Evolutionary conservation across 2,113 vertebrate species (phyloP).

Genomic region (Gorsachius goisagi): DNA sequence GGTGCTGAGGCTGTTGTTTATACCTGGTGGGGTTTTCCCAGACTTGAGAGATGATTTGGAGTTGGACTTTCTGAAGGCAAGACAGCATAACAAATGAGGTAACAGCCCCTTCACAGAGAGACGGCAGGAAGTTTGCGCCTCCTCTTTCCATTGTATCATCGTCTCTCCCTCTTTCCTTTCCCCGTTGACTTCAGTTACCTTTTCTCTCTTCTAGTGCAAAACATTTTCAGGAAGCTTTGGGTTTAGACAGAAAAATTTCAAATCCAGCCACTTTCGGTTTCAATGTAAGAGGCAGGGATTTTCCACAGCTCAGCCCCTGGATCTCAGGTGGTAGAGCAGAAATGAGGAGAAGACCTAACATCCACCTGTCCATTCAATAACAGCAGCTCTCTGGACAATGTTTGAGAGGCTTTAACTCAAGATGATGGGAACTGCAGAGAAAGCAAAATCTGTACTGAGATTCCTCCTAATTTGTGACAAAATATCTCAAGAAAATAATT

Average conservation of each 20-base stretch:
- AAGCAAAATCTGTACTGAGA: background rate
- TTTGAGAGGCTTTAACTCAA: background rate
- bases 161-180: background rate
- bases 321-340: background rate
- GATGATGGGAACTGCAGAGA: background rate
- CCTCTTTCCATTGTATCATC: slow-evolving; percentile 63
- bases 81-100: slow-evolving; percentile 5
- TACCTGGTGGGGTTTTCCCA: slow-evolving; percentile 30
- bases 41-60: slow-evolving; percentile 23
- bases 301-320: background rate
- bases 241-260: background rate
- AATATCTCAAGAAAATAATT: background rate
- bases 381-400: rapidly evolving
- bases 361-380: background rate
- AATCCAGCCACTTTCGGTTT: background rate
- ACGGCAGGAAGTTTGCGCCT: background rate
- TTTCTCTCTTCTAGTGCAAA: slow-evolving; percentile 41
- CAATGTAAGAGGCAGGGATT: background rate
- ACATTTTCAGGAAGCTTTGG: slow-evolving; percentile 44
- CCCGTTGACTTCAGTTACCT: background rate
- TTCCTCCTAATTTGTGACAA: background rate
- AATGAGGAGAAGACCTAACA: background rate
- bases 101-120: background rate
- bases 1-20: background rate
- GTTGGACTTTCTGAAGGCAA: slow-evolving; percentile 19